A percentile compares a stretch with the other conserved stretches of the same genome.
Evolutionary conservation across 2,888 invertebrate species (phyloP).

Genomic region (Galeopsomyia nigrocyanea): DNA sequence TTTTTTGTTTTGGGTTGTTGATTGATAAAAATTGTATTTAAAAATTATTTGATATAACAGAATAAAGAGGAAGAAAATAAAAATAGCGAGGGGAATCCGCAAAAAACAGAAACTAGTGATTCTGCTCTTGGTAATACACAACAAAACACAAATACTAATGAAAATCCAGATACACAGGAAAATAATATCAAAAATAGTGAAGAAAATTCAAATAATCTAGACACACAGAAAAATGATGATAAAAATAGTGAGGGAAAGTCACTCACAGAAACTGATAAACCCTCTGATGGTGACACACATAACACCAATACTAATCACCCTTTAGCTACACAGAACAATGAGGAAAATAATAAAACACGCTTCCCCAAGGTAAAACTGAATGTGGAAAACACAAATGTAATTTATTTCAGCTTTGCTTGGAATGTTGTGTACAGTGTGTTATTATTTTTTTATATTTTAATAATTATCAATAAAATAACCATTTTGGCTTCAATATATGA

Average conservation of each 20-base stretch:
- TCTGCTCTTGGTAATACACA: conserved; percentile 18
- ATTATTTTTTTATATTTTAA: conserved; percentile 9
- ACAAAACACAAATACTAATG: conserved; percentile 30
- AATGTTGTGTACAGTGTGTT: neutral
- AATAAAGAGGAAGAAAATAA: conserved; percentile 3
- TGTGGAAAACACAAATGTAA: too few relatives aligned
- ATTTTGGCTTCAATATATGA: too few relatives aligned
- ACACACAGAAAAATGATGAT: too few relatives aligned
- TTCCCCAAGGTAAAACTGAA: too few relatives aligned
- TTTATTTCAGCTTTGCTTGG: conserved; percentile 8
- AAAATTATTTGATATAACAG: conserved; percentile 29
- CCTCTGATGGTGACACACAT: conserved; percentile 15
- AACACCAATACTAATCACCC: neutral
- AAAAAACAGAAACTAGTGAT: conserved; percentile 24
- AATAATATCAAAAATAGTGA: neutral
- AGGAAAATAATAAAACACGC: too few relatives aligned
- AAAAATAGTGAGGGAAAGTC: neutral
- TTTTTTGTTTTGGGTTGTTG: neutral
- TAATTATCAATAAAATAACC: neutral
- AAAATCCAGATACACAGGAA: neutral
- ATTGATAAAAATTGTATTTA: conserved; percentile 2
- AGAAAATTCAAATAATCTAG: neutral
- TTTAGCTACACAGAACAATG: neutral
- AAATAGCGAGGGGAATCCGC: conserved; percentile 6
- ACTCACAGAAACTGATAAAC: neutral